A percentile compares a stretch with the other conserved stretches of the same genome.
phyloP scores from a whole-genome alignment of 2,113 vertebrate species.

The Candoia aspera region DNA sequence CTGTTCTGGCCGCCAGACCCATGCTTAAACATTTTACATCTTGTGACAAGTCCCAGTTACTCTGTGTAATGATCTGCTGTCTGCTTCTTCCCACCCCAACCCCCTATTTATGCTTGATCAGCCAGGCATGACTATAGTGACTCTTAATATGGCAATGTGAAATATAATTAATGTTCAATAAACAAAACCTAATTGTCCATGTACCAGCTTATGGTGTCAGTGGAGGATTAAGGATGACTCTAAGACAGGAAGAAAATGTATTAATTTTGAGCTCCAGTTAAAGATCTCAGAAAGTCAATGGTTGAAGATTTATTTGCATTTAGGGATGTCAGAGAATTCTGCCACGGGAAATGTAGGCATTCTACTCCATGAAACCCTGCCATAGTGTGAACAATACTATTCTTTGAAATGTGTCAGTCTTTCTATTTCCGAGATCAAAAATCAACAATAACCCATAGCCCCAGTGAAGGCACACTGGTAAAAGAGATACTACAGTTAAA shows the following conservation, averaged over 20 bases:
- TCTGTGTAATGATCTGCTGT: not conserved
- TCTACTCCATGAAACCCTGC: not conserved
- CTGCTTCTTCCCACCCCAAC: not conserved
- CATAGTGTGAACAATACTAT: not conserved
- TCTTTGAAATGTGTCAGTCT: not conserved
- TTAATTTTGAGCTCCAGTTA: slow-evolving; percentile 13
- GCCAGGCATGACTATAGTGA: accelerated
- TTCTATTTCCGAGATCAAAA: not conserved
- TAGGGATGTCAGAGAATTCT: not conserved
- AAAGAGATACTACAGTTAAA: not conserved
- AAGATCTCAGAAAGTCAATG: not conserved
- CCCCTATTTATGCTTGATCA: not conserved
- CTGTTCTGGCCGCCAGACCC: not conserved
- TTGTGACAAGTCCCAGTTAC: not conserved
- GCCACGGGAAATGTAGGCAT: not conserved
- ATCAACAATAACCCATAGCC: not conserved
- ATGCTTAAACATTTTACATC: not conserved
- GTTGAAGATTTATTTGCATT: not conserved
- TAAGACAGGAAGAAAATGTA: slow-evolving; percentile 34
- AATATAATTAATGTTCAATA: slow-evolving; percentile 22
- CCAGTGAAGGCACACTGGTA: not conserved
- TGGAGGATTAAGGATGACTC: slow-evolving; percentile 5
- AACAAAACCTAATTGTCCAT: slow-evolving; percentile 21
- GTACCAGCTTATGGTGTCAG: slow-evolving; percentile 2
- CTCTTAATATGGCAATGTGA: not conserved